phyloP scores from a whole-genome alignment of 2,888 invertebrate genomes.

The Hypsopygia costalis region DNA sequence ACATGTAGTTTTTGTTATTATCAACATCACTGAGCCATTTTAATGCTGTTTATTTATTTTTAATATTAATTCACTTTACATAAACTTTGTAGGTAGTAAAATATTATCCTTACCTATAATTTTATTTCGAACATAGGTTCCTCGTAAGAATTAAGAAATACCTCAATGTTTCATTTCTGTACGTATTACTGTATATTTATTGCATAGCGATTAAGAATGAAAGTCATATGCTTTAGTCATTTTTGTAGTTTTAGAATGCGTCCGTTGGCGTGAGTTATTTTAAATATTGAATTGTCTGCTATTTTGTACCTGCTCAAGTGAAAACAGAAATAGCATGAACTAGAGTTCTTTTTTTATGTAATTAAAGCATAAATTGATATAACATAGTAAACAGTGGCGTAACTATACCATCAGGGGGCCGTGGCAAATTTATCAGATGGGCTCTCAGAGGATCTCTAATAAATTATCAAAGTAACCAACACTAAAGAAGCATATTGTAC shows the following conservation, averaged over 20 bases:
- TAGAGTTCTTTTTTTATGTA: neutral
- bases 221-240: constrained; percentile 72
- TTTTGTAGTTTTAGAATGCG: constrained; percentile 53
- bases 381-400: no score
- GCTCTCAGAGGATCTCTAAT: no score
- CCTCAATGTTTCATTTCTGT: constrained; percentile 50
- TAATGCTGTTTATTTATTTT: constrained; percentile 3
- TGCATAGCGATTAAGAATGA: constrained; percentile 49
- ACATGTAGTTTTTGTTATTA: neutral
- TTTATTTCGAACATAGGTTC: constrained; percentile 34
- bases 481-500: no score
- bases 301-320: constrained; percentile 51
- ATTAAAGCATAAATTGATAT: neutral
- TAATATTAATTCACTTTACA: neutral
- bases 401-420: no score
- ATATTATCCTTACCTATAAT: no score
- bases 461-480: no score
- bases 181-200: constrained; percentile 50
- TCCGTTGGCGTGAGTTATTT: constrained; percentile 20
- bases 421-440: no score
- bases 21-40: constrained; percentile 11
- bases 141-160: constrained; percentile 45
- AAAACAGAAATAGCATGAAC: constrained; percentile 22
- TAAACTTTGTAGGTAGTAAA: neutral
- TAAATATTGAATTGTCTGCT: constrained; percentile 33